These are phyloP conservation scores for Anarrhichthys ocellatus DNA, from an alignment of 2,113 vertebrate genomes.

Conservation along the genomic window DNA sequence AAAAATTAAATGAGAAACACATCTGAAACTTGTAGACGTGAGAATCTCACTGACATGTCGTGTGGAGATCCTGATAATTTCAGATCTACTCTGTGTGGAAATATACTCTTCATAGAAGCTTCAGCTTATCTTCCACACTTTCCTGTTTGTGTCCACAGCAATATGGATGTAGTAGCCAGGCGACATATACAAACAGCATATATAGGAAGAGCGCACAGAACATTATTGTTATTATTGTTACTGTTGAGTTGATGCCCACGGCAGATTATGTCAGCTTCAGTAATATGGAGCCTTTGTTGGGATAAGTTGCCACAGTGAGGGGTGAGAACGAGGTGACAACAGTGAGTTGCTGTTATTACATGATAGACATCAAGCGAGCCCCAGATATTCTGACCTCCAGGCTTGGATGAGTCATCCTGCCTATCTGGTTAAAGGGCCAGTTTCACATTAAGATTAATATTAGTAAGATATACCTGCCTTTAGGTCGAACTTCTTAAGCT, in stretches of 20 bases:
- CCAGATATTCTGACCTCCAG: slow-evolving; percentile 9
- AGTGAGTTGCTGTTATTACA: not conserved
- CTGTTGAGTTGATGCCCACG: slow-evolving; percentile 19
- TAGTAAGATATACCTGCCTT: not conserved
- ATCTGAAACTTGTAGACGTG: not conserved
- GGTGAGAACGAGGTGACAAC: not conserved
- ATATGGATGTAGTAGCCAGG: slow-evolving; percentile 1
- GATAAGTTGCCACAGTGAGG: slow-evolving; percentile 6
- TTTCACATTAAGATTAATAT: not conserved
- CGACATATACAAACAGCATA: not conserved
- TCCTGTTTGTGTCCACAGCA: slow-evolving; percentile 30
- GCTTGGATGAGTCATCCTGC: not conserved
- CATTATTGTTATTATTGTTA: not conserved
- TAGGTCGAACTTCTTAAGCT: not conserved
- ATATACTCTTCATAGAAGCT: not conserved
- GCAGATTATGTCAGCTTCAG: slow-evolving; percentile 18
- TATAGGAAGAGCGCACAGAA: slow-evolving; percentile 8
- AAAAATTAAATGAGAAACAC: slow-evolving; percentile 2
- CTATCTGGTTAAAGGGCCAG: slow-evolving; percentile 2
- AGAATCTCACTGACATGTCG: not conserved
- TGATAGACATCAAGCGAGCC: not conserved
- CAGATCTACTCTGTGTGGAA: not conserved
- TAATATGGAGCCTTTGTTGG: slow-evolving; percentile 16
- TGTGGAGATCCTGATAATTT: not conserved
- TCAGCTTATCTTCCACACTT: not conserved